phyloP scores from a whole-genome alignment of 2,888 invertebrate species.

The Polylopha cassiicola region DNA sequence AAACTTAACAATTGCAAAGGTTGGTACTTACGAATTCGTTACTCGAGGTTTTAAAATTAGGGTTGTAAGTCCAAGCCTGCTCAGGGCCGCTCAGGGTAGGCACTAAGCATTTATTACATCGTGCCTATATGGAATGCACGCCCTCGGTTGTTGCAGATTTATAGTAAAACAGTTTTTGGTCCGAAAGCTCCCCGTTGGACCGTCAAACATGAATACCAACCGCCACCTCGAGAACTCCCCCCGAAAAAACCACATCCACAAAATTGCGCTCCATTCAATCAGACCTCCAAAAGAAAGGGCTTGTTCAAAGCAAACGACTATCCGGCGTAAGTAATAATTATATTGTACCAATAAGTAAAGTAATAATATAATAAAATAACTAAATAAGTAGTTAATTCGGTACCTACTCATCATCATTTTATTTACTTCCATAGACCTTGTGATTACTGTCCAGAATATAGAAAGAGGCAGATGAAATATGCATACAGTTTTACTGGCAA shows the following conservation, averaged over 20 bases:
- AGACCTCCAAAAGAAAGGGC: slow-evolving; percentile 53
- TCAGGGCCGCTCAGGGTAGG: too few species aligned
- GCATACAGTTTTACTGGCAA: slow-evolving; percentile 61
- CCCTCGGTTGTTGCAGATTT: slow-evolving; percentile 53
- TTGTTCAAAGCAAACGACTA: slow-evolving; percentile 41
- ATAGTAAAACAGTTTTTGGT: slow-evolving; percentile 54
- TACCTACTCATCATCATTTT: slow-evolving; percentile 12
- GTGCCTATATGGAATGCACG: too few species aligned
- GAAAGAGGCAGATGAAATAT: slow-evolving; percentile 59
- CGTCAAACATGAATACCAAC: slow-evolving; percentile 59
- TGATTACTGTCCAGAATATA: slow-evolving; percentile 56
- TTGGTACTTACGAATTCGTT: too few species aligned
- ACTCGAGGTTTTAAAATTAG: too few species aligned
- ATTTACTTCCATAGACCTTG: slow-evolving; percentile 48
- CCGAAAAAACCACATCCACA: slow-evolving; percentile 33
- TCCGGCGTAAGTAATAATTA: slow-evolving; percentile 53
- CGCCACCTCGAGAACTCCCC: slow-evolving; percentile 47
- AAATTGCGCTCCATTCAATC: slow-evolving; percentile 66
- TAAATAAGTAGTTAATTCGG: neutral
- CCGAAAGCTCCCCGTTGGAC: slow-evolving; percentile 55
- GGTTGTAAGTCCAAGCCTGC: too few species aligned
- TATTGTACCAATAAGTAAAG: neutral
- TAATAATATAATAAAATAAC: neutral
- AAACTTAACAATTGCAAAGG: too few species aligned
- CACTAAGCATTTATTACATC: too few species aligned